These are phyloP conservation scores for Rutpela maculata DNA, from an alignment of 2,888 invertebrate genomes.

Conservation along the genomic window DNA sequence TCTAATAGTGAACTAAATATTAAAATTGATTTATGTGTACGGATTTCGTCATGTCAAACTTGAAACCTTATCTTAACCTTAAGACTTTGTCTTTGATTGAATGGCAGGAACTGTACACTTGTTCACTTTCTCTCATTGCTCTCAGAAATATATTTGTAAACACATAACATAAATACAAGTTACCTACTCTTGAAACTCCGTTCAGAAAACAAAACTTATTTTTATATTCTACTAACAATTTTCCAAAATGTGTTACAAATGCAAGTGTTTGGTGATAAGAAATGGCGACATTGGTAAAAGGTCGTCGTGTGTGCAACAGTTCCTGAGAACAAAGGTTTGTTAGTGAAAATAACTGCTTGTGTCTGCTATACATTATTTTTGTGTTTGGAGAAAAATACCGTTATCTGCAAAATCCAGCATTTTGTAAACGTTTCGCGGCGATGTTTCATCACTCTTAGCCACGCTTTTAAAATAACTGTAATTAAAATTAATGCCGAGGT, in stretches of 20 bases:
- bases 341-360: not conserved
- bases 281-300: not conserved
- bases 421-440: not conserved
- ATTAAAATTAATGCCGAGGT: no score
- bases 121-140: not conserved
- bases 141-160: not conserved
- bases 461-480: no score
- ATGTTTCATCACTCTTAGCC: no score
- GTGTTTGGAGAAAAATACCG: not conserved
- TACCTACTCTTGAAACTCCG: not conserved
- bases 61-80: not conserved
- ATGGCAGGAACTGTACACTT: not conserved
- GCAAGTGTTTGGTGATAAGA: not conserved
- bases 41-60: not conserved
- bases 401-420: not conserved
- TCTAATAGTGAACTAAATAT: not conserved
- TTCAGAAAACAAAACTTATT: not conserved
- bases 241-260: slow-evolving; percentile 23
- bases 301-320: not conserved
- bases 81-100: not conserved
- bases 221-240: not conserved
- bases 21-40: not conserved
- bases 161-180: not conserved
- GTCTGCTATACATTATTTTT: not conserved
- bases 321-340: slow-evolving; percentile 14